These are phyloP conservation scores for Brachionus angularis DNA, from an alignment of 1,140 invertebrate genomes.

Conservation along the genomic window DNA sequence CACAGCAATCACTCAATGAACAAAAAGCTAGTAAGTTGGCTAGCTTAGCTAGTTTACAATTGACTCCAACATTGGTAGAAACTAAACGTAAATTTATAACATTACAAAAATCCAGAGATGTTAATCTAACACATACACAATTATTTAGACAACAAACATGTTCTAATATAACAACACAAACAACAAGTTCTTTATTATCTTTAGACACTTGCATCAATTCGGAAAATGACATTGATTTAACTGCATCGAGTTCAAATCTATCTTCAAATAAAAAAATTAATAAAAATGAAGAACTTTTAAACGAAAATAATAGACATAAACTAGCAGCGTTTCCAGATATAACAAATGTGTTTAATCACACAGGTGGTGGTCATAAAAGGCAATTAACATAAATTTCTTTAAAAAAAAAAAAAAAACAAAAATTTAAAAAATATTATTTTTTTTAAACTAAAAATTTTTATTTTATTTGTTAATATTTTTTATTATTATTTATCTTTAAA, in stretches of 20 bases:
- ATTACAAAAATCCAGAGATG: conserved; percentile 35
- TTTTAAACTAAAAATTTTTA: too few species aligned
- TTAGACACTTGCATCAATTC: conserved; percentile 25
- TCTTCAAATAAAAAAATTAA: neutral
- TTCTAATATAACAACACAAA: conserved; percentile 28
- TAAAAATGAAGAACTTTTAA: conserved; percentile 20
- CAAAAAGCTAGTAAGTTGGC: conserved; percentile 44
- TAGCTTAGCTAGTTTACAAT: conserved; percentile 18
- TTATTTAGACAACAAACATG: conserved; percentile 38
- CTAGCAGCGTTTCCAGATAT: conserved; percentile 26
- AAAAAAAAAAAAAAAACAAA: too few species aligned
- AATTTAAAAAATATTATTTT: too few species aligned
- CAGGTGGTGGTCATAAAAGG: conserved; percentile 34
- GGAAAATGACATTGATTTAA: conserved; percentile 2
- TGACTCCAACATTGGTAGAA: conserved; percentile 33
- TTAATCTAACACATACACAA: conserved; percentile 20
- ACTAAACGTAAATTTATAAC: conserved; percentile 38
- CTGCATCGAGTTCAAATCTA: neutral
- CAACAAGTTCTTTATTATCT: conserved; percentile 30
- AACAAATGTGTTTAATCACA: conserved; percentile 20
- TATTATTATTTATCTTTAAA: too few species aligned
- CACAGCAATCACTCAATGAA: conserved; percentile 38
- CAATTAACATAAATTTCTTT: conserved; percentile 34
- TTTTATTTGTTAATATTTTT: too few species aligned
- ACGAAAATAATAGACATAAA: neutral